Conservation (phyloP, 2,113 vertebrate genomes). For the Tachysurus fulvidraco region DNA sequence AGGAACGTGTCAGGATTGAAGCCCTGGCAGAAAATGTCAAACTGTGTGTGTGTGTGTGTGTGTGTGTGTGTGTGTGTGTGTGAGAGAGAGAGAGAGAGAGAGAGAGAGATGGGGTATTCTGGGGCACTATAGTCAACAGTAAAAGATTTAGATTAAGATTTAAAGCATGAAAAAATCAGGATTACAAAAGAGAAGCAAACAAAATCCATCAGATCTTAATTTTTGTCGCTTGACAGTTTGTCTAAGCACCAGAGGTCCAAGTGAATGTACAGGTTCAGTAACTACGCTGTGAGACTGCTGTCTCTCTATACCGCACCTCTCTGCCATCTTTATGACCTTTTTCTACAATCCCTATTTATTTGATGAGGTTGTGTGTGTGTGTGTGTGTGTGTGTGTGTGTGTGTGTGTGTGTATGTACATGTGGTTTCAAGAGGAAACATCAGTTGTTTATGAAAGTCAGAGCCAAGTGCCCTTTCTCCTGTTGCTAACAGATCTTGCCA, state of each 20-base stretch:
- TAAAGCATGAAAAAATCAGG: no score
- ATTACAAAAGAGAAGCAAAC: no score
- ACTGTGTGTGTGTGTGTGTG: neutral
- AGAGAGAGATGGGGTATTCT: no score
- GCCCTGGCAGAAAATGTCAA: conserved; percentile 30
- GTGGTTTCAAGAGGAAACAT: conserved; percentile 7
- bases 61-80: no score
- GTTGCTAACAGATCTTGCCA: conserved; percentile 60
- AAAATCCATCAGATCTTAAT: no score
- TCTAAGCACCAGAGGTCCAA: no score
- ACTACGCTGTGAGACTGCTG: neutral
- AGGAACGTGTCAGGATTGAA: conserved; percentile 46
- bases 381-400: neutral
- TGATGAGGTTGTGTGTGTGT: neutral
- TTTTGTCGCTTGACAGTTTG: no score
- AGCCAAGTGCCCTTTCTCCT: conserved; percentile 62
- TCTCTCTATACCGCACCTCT: neutral
- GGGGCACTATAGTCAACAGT: no score
- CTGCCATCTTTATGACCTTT: neutral
- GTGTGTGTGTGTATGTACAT: conserved; percentile 15
- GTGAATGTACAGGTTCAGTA: neutral
- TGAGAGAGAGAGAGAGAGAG: no score
- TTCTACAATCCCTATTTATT: neutral
- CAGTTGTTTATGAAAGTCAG: conserved; percentile 46
- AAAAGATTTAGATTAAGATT: no score